Evolutionary conservation across 1,140 invertebrate genomes (phyloP).

Genomic region (Maniola jurtina): DNA sequence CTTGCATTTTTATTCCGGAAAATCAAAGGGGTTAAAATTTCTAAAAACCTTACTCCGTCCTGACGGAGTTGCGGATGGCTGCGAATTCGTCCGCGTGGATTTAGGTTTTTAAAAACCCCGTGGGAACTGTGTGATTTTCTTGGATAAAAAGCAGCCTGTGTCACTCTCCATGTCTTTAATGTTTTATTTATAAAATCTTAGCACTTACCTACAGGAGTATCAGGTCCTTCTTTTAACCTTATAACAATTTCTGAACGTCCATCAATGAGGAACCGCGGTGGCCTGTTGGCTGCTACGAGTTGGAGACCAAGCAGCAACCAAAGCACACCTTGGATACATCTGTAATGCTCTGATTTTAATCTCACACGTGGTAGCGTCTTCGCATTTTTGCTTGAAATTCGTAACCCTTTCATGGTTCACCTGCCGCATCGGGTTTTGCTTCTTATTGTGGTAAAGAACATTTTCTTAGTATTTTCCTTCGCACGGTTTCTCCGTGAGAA

Average conservation of each 20-base stretch:
- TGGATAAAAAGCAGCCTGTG: no score
- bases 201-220: constrained; percentile 89
- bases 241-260: constrained; percentile 94
- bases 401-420: constrained; percentile 59
- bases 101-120: no score
- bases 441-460: constrained; percentile 56
- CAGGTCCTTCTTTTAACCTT: constrained; percentile 90
- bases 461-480: constrained; percentile 65
- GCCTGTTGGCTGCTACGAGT: constrained; percentile 82
- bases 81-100: no score
- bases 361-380: constrained; percentile 52
- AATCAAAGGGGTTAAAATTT: no score
- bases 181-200: background rate
- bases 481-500: constrained; percentile 73
- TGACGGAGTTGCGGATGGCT: no score
- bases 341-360: constrained; percentile 50
- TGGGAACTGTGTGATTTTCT: no score
- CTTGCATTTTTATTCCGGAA: no score
- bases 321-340: constrained; percentile 32
- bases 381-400: constrained; percentile 32
- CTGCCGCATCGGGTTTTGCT: constrained; percentile 59
- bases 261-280: constrained; percentile 90
- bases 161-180: no score
- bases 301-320: constrained; percentile 38
- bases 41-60: no score